Conservation (phyloP, 2,113 vertebrate genomes). For the Aspiorhynchus laticeps region DNA sequence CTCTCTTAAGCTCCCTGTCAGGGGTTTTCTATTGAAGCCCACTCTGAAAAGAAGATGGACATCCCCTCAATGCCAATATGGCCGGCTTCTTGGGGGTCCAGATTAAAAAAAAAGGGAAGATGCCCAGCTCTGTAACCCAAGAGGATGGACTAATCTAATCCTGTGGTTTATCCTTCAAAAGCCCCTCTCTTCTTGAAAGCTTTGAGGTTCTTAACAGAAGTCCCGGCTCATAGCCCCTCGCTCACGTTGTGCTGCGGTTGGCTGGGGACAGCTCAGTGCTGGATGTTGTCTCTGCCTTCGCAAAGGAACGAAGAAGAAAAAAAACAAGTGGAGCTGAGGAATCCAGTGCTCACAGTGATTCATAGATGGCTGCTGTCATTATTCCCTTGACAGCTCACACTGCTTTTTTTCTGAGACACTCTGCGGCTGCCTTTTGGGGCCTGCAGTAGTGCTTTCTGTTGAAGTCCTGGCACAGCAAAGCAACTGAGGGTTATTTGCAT, state of each 20-base stretch:
- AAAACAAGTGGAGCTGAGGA: conserved; percentile 42
- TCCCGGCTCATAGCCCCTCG: conserved; percentile 33
- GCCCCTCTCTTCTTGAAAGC: conserved; percentile 56
- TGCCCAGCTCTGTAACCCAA: conserved; percentile 68
- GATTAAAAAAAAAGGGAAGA: conserved; percentile 41
- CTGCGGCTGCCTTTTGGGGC: conserved; percentile 30
- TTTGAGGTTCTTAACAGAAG: conserved; percentile 40
- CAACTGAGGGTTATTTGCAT: conserved; percentile 17
- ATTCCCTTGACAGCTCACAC: conserved; percentile 44
- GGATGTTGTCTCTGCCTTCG: conserved; percentile 31
- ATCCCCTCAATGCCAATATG: conserved; percentile 52
- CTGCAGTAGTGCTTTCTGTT: conserved; percentile 23
- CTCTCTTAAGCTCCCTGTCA: conserved; percentile 38
- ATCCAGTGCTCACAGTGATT: conserved; percentile 46
- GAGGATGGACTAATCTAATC: conserved; percentile 77
- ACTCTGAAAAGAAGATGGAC: conserved; percentile 49
- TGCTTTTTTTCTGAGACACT: conserved; percentile 38
- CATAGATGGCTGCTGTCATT: conserved; percentile 48
- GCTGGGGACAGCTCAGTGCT: conserved; percentile 36
- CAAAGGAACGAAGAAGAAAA: conserved; percentile 7
- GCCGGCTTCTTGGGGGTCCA: conserved; percentile 44
- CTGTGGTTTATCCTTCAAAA: conserved; percentile 78
- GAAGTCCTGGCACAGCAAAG: conserved; percentile 30
- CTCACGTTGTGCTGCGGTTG: conserved; percentile 42
- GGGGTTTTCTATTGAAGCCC: conserved; percentile 38